A percentile compares a stretch with the other conserved stretches of the same genome.
phyloP scores from a whole-genome alignment of 2,113 vertebrate genomes.

The Gavia stellata region DNA sequence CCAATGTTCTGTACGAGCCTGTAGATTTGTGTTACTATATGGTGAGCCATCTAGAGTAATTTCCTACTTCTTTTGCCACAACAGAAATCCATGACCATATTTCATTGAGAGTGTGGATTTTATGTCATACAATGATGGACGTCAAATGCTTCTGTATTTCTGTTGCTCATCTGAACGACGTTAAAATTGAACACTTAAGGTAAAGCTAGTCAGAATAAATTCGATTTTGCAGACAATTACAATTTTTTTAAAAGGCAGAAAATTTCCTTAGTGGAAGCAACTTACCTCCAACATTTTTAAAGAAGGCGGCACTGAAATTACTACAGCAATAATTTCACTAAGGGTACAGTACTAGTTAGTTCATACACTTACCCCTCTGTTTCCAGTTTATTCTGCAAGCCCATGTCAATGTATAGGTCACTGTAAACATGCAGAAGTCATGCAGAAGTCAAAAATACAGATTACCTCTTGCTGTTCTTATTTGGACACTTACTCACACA shows the following conservation, averaged over 20 bases:
- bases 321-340: neutral
- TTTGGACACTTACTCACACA: neutral
- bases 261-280: neutral
- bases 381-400: neutral
- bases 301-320: neutral
- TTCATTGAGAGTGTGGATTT: neutral
- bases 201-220: neutral
- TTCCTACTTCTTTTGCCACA: neutral
- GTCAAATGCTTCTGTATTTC: neutral
- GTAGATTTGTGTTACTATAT: neutral
- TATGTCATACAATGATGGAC: neutral
- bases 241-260: neutral
- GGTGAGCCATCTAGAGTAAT: neutral
- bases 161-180: neutral
- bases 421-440: neutral
- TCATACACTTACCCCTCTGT: neutral
- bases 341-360: neutral
- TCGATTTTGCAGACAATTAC: neutral
- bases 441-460: neutral
- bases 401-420: neutral
- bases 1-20: neutral
- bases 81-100: neutral
- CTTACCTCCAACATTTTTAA: neutral
- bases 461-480: neutral
- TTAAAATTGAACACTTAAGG: neutral